Base-by-base conservation (phyloP, 2,113 vertebrate genomes). In the Rhabdornis inornatus region DNA sequence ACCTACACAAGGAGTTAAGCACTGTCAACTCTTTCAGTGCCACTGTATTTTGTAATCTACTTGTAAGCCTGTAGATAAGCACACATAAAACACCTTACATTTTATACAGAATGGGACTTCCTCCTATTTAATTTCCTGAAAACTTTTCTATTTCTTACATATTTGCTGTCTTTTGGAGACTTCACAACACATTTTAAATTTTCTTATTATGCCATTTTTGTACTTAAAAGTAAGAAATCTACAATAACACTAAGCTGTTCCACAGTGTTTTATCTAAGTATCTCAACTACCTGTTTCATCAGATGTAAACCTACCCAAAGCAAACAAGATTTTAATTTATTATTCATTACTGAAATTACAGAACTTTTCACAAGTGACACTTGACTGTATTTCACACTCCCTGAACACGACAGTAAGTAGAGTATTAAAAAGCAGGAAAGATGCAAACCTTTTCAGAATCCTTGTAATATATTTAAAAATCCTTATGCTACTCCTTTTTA, bases 271-370 rank as follows among this genome's bases (percentile, higher is more conserved):
- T 23, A 74, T 11, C 44, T 5, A 55, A 79, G 23, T 49, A 65
- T 25, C 45, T 63, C 22, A 59, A 49, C 40, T n/a, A 53, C 10
- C 75, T 6, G 4, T 55, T 74, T 52, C n/a, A 87, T 49, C 50
- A 57, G 59, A 45, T 2, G 1, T 37, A 69, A 83, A 69, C 12
- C 55, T 78, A 78, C 40, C 33, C 35, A 74, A 74, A 78, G 40
- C 15, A 94, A 93, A 87, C 7, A 50, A 70, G 25, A 75, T 39
- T 74, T 93, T 27, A 35, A 69, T 89, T 87, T 86, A 92, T 92
- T 92, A 59, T 72, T 33, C 13, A 37, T 92, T 70, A 87, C 1
- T 57, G 16, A 84, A 42, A 64, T 55, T 12, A 77, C 24, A 79
- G 18, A 59, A 40, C 72, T 87, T 79, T 76, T 60, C 15, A 87